Evolutionary conservation across 2,797 vertebrate genomes (phyloP).

Genomic region (Cynopterus sphinx): DNA sequence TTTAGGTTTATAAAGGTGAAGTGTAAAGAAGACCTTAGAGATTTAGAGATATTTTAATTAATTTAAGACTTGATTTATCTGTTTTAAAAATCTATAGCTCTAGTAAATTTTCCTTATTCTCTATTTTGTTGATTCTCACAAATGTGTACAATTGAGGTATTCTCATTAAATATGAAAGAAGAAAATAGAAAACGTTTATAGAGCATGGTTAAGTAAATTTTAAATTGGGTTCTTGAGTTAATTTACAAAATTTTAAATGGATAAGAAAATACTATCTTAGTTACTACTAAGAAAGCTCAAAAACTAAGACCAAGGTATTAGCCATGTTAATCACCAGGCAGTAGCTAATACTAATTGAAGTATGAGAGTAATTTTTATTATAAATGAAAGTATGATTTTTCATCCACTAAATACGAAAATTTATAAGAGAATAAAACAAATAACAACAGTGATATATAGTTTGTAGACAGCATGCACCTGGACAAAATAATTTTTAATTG

Average conservation of each 20-base stretch:
- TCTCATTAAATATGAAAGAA: conserved; percentile 21
- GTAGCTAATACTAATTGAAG: background rate
- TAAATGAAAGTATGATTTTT: conserved; percentile 11
- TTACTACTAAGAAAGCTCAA: background rate
- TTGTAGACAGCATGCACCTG: background rate
- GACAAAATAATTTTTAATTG: conserved; percentile 48
- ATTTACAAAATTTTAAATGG: background rate
- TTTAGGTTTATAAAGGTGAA: background rate
- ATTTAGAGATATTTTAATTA: conserved; percentile 51
- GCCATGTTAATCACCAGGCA: background rate
- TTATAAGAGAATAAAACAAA: background rate
- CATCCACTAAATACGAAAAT: background rate
- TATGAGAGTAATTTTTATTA: background rate
- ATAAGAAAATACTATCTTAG: background rate
- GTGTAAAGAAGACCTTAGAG: background rate
- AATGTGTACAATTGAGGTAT: background rate
- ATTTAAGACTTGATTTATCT: background rate
- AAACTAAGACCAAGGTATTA: background rate
- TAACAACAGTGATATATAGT: background rate
- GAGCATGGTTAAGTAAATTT: background rate
- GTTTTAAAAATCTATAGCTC: background rate
- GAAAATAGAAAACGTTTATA: background rate
- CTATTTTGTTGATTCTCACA: conserved; percentile 2
- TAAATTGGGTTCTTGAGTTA: background rate
- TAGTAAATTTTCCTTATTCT: conserved; percentile 38